Conservation (phyloP, 1,140 invertebrate species). For the Ectropis grisescens region DNA sequence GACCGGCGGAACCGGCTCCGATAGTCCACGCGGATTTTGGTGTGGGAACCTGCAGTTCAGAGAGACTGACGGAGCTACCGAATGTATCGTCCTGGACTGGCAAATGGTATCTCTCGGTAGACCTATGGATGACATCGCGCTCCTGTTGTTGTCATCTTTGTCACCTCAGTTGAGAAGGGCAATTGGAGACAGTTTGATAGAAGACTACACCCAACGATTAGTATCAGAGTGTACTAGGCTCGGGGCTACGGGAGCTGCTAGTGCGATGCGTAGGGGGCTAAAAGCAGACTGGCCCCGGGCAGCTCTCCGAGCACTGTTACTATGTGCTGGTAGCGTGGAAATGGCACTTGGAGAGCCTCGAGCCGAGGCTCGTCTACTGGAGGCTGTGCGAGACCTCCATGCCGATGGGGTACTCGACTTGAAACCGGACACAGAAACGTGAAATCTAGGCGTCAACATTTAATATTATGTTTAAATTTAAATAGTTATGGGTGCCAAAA, state of each 20-base stretch:
- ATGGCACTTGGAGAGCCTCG: conserved; percentile 80
- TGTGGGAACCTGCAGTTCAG: conserved; percentile 84
- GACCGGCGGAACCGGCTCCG: conserved; percentile 78
- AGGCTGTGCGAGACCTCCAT: conserved; percentile 59
- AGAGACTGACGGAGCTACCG: conserved; percentile 61
- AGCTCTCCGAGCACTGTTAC: conserved; percentile 78
- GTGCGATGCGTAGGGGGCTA: conserved; percentile 71
- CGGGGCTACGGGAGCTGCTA: conserved; percentile 72
- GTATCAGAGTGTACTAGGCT: conserved; percentile 69
- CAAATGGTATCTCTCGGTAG: conserved; percentile 86
- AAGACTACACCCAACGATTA: conserved; percentile 78
- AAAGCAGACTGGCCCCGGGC: conserved; percentile 78
- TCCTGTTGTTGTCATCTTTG: conserved; percentile 83
- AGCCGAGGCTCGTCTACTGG: conserved; percentile 62
- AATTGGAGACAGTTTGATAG: conserved; percentile 74
- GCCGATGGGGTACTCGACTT: conserved; percentile 45
- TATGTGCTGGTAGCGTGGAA: conserved; percentile 86
- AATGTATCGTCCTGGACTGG: conserved; percentile 83
- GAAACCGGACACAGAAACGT: conserved; percentile 27
- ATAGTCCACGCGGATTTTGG: conserved; percentile 87
- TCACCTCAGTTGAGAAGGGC: conserved; percentile 77
- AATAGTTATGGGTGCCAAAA: conserved; percentile 32
- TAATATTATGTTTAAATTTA: conserved; percentile 3
- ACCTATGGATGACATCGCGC: conserved; percentile 79
- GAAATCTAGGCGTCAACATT: conserved; percentile 35